A percentile compares a stretch with the other conserved stretches of the same genome.
Conservation (phyloP, 2,113 vertebrate genomes). For the Mesitornis unicolor region DNA sequence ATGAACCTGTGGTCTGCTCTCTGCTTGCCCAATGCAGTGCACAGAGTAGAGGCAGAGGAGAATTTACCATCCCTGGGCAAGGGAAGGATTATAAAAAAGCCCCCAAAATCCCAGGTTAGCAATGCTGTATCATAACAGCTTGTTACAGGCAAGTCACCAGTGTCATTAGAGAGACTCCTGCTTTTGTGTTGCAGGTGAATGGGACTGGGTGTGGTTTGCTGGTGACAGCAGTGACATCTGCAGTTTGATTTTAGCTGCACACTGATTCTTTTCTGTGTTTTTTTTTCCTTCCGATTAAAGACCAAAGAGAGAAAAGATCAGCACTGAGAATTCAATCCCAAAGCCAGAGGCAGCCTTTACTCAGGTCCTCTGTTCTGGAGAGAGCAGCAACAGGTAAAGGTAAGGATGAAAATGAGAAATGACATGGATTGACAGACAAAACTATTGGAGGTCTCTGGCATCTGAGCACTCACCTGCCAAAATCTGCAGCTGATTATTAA, state of each 20-base stretch:
- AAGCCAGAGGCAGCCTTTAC: neutral
- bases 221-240: neutral
- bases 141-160: neutral
- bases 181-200: neutral
- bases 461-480: neutral
- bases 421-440: neutral
- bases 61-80: neutral
- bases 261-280: neutral
- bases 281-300: neutral
- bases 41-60: neutral
- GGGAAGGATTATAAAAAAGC: neutral
- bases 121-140: neutral
- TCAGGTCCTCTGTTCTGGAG: neutral
- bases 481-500: neutral
- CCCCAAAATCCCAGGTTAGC: neutral
- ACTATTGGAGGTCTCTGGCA: too few relatives aligned
- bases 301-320: neutral
- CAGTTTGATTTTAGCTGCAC: neutral
- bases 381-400: conserved; percentile 11
- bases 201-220: neutral
- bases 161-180: neutral
- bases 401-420: neutral
- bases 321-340: neutral
- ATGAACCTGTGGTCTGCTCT: neutral
- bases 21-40: neutral